phyloP scores from a whole-genome alignment of 2,888 invertebrate species.

The Trichopria drosophilae region DNA sequence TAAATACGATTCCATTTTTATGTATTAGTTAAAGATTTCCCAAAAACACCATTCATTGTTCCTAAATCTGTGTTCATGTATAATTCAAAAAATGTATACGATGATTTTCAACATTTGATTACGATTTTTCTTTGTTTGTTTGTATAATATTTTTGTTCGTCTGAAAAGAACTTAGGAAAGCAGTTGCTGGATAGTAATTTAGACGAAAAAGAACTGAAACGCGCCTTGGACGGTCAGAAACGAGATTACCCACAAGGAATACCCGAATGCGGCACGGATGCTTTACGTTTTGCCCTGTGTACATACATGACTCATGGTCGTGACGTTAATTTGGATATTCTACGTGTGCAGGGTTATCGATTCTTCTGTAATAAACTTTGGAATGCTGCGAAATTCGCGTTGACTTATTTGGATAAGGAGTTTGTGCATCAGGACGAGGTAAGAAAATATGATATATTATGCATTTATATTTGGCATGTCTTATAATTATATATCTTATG shows the following conservation, averaged over 20 bases:
- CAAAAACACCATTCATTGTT: no score
- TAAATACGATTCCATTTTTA: no score
- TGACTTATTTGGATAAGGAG: slow-evolving; percentile 69
- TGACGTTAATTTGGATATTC: slow-evolving; percentile 95
- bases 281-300: slow-evolving; percentile 87
- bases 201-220: slow-evolving; percentile 74
- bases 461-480: no score
- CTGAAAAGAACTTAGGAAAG: slow-evolving; percentile 65
- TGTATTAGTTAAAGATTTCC: no score
- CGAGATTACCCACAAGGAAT: slow-evolving; percentile 80
- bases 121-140: slow-evolving; percentile 1
- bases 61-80: no score
- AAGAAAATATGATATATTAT: slow-evolving; percentile 25
- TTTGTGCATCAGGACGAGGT: slow-evolving; percentile 34
- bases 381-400: slow-evolving; percentile 95
- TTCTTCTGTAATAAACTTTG: slow-evolving; percentile 99
- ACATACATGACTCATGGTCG: slow-evolving; percentile 87
- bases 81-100: not conserved
- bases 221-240: slow-evolving; percentile 59
- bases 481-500: no score
- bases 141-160: slow-evolving; percentile 22
- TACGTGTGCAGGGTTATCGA: slow-evolving; percentile 89
- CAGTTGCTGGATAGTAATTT: slow-evolving; percentile 79
- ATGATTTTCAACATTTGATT: not conserved
- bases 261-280: slow-evolving; percentile 95